phyloP scores from a whole-genome alignment of 2,113 vertebrate species.

The Pomatorhinus ruficollis region DNA sequence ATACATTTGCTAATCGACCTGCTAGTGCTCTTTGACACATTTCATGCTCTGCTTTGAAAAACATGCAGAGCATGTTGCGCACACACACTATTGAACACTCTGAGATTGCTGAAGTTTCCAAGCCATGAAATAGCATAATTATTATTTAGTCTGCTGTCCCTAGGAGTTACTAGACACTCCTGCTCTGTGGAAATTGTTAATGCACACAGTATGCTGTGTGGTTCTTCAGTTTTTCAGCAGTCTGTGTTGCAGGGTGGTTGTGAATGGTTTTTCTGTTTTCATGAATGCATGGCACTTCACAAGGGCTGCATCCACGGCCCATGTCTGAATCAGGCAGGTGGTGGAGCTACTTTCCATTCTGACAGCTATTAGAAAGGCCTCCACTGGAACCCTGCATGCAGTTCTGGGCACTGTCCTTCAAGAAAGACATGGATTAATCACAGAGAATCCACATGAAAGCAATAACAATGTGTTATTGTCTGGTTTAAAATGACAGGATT shows the following conservation, averaged over 20 bases:
- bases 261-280: neutral
- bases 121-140: neutral
- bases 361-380: neutral
- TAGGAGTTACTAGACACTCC: neutral
- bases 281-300: neutral
- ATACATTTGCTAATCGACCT: neutral
- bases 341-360: neutral
- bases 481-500: neutral
- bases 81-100: neutral
- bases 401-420: neutral
- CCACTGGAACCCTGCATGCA: neutral
- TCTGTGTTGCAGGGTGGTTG: neutral
- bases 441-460: neutral
- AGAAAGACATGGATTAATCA: neutral
- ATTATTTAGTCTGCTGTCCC: neutral
- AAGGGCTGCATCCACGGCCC: rapidly evolving
- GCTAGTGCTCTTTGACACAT: neutral
- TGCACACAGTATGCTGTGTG: rapidly evolving
- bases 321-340: neutral
- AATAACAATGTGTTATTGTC: neutral
- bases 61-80: rapidly evolving
- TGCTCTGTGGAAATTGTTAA: neutral
- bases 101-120: neutral
- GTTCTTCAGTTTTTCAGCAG: neutral
- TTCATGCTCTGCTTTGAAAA: neutral